Base-by-base conservation (phyloP, 2,888 invertebrate species). In the Elegia similella region DNA sequence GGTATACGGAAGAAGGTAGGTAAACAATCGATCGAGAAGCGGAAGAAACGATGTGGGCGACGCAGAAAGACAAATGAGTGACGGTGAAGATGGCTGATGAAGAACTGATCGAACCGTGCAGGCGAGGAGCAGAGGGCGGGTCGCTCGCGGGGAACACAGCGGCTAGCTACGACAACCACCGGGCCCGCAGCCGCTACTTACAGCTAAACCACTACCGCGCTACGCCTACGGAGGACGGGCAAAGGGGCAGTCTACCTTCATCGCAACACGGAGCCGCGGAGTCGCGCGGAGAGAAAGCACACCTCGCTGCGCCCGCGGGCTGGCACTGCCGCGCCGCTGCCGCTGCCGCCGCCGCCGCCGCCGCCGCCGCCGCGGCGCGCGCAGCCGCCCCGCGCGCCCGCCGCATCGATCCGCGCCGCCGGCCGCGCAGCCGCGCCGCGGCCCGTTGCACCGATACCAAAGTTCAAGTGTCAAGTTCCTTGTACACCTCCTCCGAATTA, bases 161-260 rank as follows among this genome's bases (percentile, higher is more conserved):
- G 70, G 71, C 71, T 71, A 75, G 71, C 75, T 70, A 71, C 75
- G 73, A 69, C 80, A 82, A 86, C 78, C 78, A 84, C 84, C 86
- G 80, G 77, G 79, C 67, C 70, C 73, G 70, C 70, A 65, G 76
- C 73, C 76, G 80, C 80, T 81, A 84, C 84, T 80, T 86, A 86
- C 81, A 75, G 81, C 86, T 84, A 86, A 83, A 23, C 23, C 78
- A 80, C 84, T 87, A 88, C 72, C 80, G 81, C 84, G 77, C 86
- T 88, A 87, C 76, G 42, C 77, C 86, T 88, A 87, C 76, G 48
- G 47, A 47, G 55, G 52, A 42, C 52, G 75, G 77, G 73, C 72
- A 75, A 74, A 76, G 81, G 79, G 76, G 70, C 73, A 76, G 78
- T 79, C 72, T 90, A 90, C 90, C 90, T 90, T 87, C 90, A 90